Evolutionary conservation across 2,888 invertebrate species (phyloP).

Genomic region (Seira sanloemensis): DNA sequence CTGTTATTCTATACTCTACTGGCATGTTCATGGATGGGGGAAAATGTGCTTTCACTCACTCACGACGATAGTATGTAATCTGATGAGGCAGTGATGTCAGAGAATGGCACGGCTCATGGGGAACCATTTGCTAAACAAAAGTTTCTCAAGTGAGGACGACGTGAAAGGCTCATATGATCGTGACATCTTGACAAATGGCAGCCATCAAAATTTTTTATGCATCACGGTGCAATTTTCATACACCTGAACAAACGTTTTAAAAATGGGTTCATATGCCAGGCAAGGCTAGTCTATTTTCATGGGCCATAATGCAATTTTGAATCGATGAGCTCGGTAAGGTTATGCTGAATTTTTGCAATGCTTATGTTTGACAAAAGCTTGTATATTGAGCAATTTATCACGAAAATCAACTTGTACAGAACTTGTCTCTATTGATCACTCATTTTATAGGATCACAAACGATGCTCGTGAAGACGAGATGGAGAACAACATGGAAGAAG

Average conservation of each 20-base stretch:
- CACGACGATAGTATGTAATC: not conserved
- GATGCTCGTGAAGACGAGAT: conserved; percentile 99
- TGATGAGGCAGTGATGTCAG: conserved; percentile 1
- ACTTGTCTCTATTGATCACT: too few relatives aligned
- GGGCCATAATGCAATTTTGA: not conserved
- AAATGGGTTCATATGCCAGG: too few relatives aligned
- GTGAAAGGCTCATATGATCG: not conserved
- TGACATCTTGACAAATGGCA: conserved; percentile 16
- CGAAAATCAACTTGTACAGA: too few relatives aligned
- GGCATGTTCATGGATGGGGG: not conserved
- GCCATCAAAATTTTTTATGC: not conserved
- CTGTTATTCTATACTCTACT: not conserved
- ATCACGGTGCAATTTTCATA: not conserved
- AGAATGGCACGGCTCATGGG: not conserved
- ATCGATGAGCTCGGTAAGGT: too few relatives aligned
- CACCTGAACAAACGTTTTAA: not conserved
- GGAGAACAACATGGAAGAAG: conserved; percentile 99
- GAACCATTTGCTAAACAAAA: not conserved
- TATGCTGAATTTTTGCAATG: not conserved
- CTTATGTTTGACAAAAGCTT: not conserved
- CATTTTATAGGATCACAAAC: conserved; percentile 88
- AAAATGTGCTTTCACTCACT: not conserved
- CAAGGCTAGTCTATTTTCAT: not conserved
- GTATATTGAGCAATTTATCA: not conserved
- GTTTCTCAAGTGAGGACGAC: not conserved